These are phyloP conservation scores for Himantopus leucocephalus DNA, from an alignment of 2,113 vertebrate genomes.

Conservation along the genomic window DNA sequence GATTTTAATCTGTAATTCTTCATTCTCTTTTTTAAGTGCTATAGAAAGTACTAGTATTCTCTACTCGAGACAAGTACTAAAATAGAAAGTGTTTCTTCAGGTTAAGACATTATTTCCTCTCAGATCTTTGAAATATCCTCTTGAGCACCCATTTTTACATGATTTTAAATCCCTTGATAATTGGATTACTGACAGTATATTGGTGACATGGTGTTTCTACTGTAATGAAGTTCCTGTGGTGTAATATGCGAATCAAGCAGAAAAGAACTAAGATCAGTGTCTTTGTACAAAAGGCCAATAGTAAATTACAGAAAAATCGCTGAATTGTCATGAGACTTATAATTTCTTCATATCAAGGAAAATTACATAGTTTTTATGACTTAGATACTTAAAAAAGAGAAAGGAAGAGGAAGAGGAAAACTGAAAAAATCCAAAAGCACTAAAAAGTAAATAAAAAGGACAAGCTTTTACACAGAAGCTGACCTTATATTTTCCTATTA, in stretches of 20 bases:
- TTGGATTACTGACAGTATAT: neutral
- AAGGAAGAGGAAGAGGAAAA: rapidly evolving
- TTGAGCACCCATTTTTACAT: neutral
- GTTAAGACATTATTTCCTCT: neutral
- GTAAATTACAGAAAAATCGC: neutral
- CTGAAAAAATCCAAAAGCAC: neutral
- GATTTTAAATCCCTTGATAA: neutral
- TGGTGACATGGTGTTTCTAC: neutral
- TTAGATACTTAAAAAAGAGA: neutral
- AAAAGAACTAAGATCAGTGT: neutral
- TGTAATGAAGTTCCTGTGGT: neutral
- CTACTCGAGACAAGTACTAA: neutral
- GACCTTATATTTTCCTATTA: neutral
- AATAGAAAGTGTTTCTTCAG: neutral
- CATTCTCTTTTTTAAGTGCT: neutral
- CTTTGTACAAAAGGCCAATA: neutral
- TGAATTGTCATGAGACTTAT: neutral
- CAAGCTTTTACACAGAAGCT: neutral
- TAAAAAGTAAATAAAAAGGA: neutral
- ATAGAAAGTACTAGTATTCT: neutral
- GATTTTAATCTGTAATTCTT: neutral
- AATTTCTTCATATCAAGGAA: neutral
- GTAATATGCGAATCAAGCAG: neutral
- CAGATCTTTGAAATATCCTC: neutral
- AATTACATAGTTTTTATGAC: neutral